A percentile compares a stretch with the other conserved stretches of the same genome.
These are phyloP conservation scores for Bombus pascuorum DNA, from an alignment of 1,140 invertebrate genomes.

Conservation along the genomic window DNA sequence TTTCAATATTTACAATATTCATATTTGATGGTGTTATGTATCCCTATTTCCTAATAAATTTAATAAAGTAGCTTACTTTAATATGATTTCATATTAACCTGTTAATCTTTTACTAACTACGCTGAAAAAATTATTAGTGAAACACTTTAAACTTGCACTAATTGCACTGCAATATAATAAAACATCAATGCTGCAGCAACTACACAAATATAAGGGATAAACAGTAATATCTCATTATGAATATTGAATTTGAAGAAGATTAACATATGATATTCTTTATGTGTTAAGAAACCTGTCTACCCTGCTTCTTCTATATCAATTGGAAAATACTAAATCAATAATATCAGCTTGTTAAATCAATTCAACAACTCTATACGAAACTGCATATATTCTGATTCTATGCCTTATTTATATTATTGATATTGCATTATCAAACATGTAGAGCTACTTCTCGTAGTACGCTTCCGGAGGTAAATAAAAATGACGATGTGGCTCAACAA, in stretches of 20 bases:
- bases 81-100: not conserved
- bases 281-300: not conserved
- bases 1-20: no score
- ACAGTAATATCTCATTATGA: not conserved
- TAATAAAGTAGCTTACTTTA: not conserved
- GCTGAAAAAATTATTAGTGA: not conserved
- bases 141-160: not conserved
- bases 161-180: not conserved
- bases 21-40: not conserved
- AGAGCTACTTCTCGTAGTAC: no score
- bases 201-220: not conserved
- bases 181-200: not conserved
- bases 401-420: no score
- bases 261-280: not conserved
- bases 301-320: not conserved
- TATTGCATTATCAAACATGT: no score
- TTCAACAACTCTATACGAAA: not conserved
- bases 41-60: not conserved
- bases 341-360: not conserved
- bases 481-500: no score
- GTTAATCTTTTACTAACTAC: not conserved
- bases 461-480: no score
- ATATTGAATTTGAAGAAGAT: not conserved
- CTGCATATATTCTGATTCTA: no score
- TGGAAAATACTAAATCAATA: not conserved